Base-by-base conservation (phyloP, 92 coral and sea anemone genomes). In the Nematostella vectensis region DNA sequence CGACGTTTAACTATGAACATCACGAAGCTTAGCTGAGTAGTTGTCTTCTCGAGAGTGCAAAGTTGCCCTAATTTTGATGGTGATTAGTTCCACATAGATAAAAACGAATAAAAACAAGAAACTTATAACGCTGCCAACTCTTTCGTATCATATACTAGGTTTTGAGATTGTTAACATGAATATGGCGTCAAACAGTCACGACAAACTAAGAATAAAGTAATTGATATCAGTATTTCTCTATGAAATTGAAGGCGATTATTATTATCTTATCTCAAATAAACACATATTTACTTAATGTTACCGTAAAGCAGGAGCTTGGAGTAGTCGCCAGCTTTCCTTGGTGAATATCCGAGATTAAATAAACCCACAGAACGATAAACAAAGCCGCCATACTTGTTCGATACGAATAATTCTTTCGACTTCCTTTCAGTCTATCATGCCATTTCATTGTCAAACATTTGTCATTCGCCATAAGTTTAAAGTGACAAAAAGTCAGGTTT, bases 1-100 rank as follows among this genome's bases (percentile, higher is more conserved):
- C 40, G 40, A 15, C 40, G 40, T 33, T 6, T 15, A 15, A 15
- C 40, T 33, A 6, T 33, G 15, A 33, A 33, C 40, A 33, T 33
- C 40, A 33, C 40, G 40, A 33, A 33, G 40, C 40, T 15, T 33
- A 33, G 40, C 40, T 15, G 40, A 33, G 40, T 33, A 33, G 40
- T 33, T 33, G 40, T 33, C 40, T 33, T 33, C 40, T 33, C 40
- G 40, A 33, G 40, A 33, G 40, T 6, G 15, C 15, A 33, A 33
- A 33, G 40, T 33, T 33, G 40, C 6, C 40, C 40, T 33, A 33
- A 33, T 33, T 33, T 15, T 33, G 40, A 33, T 6, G 40, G 6
- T 33, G 40, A 33, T 33, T 33, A 33, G 40, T 33, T 33, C 40
- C 40, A 33, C 40, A 33, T 33, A 33, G 40, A 33, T 33, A 6